phyloP scores from a whole-genome alignment of 2,888 invertebrate genomes.

The Chaetoderma sp. region DNA sequence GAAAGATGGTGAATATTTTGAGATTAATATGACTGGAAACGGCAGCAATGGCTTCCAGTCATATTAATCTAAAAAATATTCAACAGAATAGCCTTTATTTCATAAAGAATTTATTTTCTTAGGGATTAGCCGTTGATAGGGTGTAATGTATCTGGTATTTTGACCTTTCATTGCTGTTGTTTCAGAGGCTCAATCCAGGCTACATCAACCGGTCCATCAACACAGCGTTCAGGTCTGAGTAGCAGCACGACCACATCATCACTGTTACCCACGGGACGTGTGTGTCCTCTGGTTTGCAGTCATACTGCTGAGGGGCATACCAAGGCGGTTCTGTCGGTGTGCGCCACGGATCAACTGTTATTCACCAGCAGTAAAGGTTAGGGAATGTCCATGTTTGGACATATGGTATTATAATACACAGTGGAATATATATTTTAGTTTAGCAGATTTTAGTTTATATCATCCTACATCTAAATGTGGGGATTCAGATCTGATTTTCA shows the following conservation, averaged over 20 bases:
- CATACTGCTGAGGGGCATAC: slow-evolving; percentile 88
- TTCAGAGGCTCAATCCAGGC: slow-evolving; percentile 56
- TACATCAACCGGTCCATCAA: background rate
- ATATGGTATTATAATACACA: background rate
- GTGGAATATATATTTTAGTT: background rate
- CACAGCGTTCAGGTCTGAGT: no score
- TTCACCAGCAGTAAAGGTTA: slow-evolving; percentile 89
- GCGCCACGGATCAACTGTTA: slow-evolving; percentile 80
- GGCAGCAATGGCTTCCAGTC: no score
- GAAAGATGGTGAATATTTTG: no score
- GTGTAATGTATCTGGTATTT: background rate
- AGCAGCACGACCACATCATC: no score
- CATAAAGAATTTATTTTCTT: no score
- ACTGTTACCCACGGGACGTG: background rate
- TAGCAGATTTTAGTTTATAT: background rate
- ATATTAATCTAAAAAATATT: no score
- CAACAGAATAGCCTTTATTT: no score
- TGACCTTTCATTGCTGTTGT: background rate
- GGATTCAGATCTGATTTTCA: no score
- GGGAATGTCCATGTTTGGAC: background rate
- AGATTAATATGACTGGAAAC: no score
- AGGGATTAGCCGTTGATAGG: no score
- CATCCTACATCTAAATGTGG: no score
- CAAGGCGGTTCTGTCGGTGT: slow-evolving; percentile 84
- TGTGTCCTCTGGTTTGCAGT: slow-evolving; percentile 76